These are phyloP conservation scores for Lonchura striata DNA, from an alignment of 2,113 vertebrate genomes.

Conservation along the genomic window DNA sequence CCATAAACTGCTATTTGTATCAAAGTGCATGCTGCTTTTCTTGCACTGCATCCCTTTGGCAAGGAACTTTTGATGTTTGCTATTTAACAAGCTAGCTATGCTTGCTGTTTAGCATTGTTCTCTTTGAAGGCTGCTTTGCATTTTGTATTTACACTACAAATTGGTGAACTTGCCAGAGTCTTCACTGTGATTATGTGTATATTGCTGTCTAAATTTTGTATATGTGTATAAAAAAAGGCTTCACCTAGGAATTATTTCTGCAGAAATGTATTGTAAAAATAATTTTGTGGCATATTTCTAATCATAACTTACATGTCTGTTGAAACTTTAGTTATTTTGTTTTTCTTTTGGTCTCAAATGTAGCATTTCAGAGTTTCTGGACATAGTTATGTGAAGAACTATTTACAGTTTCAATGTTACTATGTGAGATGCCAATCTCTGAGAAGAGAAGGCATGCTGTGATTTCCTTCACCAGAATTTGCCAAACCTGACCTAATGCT, in stretches of 20 bases:
- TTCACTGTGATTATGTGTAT: conserved; percentile 94
- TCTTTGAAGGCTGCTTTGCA: conserved; percentile 84
- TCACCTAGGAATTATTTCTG: conserved; percentile 82
- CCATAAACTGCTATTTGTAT: conserved; percentile 82
- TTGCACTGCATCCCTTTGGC: conserved; percentile 72
- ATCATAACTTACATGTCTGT: conserved; percentile 64
- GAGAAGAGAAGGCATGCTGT: conserved; percentile 25
- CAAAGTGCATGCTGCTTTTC: conserved; percentile 83
- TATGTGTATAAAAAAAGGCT: conserved; percentile 83
- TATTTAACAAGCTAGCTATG: conserved; percentile 77
- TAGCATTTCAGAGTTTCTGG: conserved; percentile 68
- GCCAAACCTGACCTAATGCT: conserved; percentile 59
- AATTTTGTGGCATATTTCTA: conserved; percentile 79
- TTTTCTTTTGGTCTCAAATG: conserved; percentile 72
- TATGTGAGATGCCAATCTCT: conserved; percentile 67
- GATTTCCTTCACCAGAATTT: conserved; percentile 50
- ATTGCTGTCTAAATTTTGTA: conserved; percentile 92
- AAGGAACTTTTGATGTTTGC: conserved; percentile 78
- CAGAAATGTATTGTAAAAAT: conserved; percentile 81
- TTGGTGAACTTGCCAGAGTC: conserved; percentile 81
- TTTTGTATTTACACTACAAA: conserved; percentile 85
- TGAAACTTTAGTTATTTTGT: conserved; percentile 42
- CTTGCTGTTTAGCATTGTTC: conserved; percentile 81
- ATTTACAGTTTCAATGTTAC: conserved; percentile 53
- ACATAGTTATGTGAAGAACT: conserved; percentile 31